Percentiles rank a stretch among this genome's conserved stretches.
Evolutionary conservation across 2,888 invertebrate genomes (phyloP).

Genomic region (Morinoia aosen): DNA sequence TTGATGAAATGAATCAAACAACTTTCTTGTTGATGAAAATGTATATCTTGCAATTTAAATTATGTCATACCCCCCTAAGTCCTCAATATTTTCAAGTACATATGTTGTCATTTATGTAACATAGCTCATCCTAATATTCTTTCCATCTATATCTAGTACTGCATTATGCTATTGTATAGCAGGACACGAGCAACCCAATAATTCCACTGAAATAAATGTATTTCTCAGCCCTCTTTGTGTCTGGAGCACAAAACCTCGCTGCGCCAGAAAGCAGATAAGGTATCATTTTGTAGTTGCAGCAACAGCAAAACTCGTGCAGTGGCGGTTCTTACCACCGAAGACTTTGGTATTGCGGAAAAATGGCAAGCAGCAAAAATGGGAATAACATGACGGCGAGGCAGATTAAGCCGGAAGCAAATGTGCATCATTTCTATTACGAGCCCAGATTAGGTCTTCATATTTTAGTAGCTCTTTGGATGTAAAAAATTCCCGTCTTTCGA

Average conservation of each 20-base stretch:
- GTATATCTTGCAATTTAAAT: too few species aligned
- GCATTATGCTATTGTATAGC: too few species aligned
- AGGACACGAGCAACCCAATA: too few species aligned
- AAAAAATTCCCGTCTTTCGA: not conserved
- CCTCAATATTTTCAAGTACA: too few species aligned
- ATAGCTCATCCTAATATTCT: too few species aligned
- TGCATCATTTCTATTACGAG: not conserved
- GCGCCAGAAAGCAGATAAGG: not conserved
- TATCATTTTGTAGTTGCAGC: not conserved
- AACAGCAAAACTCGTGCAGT: not conserved
- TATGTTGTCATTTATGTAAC: too few species aligned
- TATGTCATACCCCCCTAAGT: too few species aligned
- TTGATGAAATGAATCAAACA: too few species aligned
- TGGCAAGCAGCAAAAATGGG: not conserved
- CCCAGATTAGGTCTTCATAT: not conserved
- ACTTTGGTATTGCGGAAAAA: not conserved
- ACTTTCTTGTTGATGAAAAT: too few species aligned
- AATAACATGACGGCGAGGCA: not conserved
- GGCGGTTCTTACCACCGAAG: not conserved
- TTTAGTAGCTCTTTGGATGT: not conserved
- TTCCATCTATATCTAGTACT: too few species aligned
- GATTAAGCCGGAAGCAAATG: not conserved
- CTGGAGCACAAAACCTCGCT: not conserved
- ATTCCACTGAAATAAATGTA: too few species aligned
- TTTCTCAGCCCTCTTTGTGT: not conserved